Evolutionary conservation across 1,140 invertebrate genomes (phyloP).

Genomic region (Potamilus streckersoni): DNA sequence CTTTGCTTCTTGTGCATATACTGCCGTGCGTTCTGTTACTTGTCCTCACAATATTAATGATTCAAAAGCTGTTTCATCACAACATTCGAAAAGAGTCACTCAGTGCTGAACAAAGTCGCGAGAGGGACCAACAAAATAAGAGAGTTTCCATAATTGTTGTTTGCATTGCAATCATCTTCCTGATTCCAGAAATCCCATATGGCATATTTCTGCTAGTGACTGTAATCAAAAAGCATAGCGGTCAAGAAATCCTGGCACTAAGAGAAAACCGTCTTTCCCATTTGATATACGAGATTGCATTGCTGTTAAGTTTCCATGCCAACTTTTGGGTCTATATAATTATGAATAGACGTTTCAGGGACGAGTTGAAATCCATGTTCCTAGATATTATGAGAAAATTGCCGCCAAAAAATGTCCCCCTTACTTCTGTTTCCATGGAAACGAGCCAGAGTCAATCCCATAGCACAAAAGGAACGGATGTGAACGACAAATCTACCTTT

Average conservation of each 20-base stretch:
- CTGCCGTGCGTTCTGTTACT: constrained; percentile 16
- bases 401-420: too few species aligned
- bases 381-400: too few species aligned
- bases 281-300: constrained; percentile 15
- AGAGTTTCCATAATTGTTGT: constrained; percentile 20
- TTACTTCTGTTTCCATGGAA: too few species aligned
- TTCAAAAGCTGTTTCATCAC: background rate
- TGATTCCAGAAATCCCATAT: constrained; percentile 27
- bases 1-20: constrained; percentile 14
- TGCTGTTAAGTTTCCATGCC: constrained; percentile 23
- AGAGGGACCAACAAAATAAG: constrained; percentile 2
- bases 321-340: constrained; percentile 28
- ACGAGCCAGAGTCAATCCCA: too few species aligned
- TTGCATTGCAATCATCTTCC: constrained; percentile 18
- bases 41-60: constrained; percentile 5
- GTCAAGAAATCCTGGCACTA: background rate
- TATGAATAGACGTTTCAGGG: constrained; percentile 18
- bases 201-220: constrained; percentile 10
- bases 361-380: too few species aligned
- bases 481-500: too few species aligned
- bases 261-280: constrained; percentile 6
- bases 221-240: background rate
- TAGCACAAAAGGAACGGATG: too few species aligned
- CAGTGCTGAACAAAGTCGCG: constrained; percentile 10
- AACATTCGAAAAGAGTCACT: constrained; percentile 2